phyloP scores from a whole-genome alignment of 2,113 vertebrate species.

The Colaptes auratus region DNA sequence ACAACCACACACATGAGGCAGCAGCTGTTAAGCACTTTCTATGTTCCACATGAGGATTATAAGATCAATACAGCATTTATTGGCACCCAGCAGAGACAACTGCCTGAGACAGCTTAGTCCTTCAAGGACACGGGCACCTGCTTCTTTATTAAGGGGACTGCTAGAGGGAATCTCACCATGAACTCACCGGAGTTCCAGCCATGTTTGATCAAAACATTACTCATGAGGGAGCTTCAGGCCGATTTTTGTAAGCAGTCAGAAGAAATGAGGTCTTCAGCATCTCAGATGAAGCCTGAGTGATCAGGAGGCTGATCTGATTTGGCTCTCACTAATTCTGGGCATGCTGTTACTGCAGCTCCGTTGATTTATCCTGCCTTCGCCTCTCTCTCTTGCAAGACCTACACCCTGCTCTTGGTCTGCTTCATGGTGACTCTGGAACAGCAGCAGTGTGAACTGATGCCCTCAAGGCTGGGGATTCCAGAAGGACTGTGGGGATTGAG shows the following conservation, averaged over 20 bases:
- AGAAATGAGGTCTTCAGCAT: not conserved
- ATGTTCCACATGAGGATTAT: rapidly evolving
- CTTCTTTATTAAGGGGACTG: not conserved
- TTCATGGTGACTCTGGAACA: not conserved
- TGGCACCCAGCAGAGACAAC: not conserved
- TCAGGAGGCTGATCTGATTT: not conserved
- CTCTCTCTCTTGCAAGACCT: not conserved
- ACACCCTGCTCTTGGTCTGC: not conserved
- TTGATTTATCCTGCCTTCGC: not conserved
- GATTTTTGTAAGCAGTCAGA: not conserved
- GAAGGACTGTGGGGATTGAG: not conserved
- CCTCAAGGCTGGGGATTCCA: not conserved
- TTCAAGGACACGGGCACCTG: not conserved
- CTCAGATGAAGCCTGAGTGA: not conserved
- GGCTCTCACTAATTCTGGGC: not conserved
- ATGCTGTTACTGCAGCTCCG: not conserved
- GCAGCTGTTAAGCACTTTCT: not conserved
- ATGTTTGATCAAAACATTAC: not conserved
- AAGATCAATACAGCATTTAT: not conserved
- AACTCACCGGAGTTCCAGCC: not conserved
- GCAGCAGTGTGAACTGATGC: not conserved
- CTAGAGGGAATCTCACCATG: not conserved
- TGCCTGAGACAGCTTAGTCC: not conserved
- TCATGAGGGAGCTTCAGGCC: not conserved
- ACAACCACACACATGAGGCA: not conserved